Evolutionary conservation across 2,888 invertebrate genomes (phyloP).

Genomic region (Melanchra persicariae): DNA sequence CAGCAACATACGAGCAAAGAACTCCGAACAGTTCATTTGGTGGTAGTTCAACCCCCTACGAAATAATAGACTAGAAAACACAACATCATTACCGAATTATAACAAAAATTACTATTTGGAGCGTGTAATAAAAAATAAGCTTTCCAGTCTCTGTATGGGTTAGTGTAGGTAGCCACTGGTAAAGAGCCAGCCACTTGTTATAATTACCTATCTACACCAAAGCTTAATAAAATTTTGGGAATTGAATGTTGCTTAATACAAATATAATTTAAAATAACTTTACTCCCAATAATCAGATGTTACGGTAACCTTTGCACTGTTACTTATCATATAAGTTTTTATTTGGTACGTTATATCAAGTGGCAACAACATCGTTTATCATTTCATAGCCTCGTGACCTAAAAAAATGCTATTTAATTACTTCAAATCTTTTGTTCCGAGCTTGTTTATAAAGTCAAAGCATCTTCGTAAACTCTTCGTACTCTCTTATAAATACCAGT

Average conservation of each 20-base stretch:
- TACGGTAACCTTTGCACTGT: conserved; percentile 89
- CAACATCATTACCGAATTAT: background rate
- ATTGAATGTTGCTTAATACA: conserved; percentile 62
- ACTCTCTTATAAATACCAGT: conserved; percentile 9
- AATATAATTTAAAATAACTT: conserved; percentile 55
- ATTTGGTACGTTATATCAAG: conserved; percentile 83
- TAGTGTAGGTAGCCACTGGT: background rate
- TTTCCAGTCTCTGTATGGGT: background rate
- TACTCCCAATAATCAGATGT: conserved; percentile 81
- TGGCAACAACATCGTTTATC: conserved; percentile 87
- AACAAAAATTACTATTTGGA: background rate
- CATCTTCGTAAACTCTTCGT: conserved; percentile 29
- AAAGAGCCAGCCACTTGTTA: background rate
- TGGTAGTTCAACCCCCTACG: background rate
- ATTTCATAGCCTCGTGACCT: conserved; percentile 87
- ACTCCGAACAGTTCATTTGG: background rate
- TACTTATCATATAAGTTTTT: conserved; percentile 83
- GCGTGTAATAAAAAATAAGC: background rate
- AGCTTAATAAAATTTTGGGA: conserved; percentile 37
- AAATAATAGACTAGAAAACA: background rate
- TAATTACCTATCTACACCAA: background rate
- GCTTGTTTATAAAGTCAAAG: conserved; percentile 24
- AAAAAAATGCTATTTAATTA: conserved; percentile 76
- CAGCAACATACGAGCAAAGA: background rate
- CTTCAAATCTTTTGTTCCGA: conserved; percentile 51